Evolutionary conservation across 1,140 invertebrate species (phyloP).

Genomic region (Chionoecetes opilio): DNA sequence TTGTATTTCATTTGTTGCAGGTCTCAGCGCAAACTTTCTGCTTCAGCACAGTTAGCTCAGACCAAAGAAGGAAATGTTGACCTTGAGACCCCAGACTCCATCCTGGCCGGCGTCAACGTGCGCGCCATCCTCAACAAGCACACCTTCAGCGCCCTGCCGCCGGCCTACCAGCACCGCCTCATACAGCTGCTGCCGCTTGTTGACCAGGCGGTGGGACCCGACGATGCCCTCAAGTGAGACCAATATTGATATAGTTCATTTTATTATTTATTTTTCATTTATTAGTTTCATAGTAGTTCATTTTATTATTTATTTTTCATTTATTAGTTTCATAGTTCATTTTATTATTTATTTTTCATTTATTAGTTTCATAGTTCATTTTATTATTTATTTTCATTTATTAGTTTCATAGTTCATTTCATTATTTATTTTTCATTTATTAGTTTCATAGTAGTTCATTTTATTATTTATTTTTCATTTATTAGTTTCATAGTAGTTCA

Average conservation of each 20-base stretch:
- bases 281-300: neutral
- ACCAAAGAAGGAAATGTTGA: constrained; percentile 97
- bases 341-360: no score
- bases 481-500: no score
- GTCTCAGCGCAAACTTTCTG: constrained; percentile 90
- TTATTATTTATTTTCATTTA: no score
- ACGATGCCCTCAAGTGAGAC: constrained; percentile 82
- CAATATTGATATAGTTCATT: neutral
- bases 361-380: no score
- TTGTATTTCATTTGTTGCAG: neutral
- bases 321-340: no score
- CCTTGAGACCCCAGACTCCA: constrained; percentile 97
- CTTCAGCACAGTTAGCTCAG: constrained; percentile 95
- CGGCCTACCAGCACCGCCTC: constrained; percentile 95
- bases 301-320: neutral
- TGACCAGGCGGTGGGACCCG: constrained; percentile 87
- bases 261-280: neutral
- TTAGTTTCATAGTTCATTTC: no score
- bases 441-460: neutral
- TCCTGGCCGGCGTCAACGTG: constrained; percentile 96
- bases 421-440: no score
- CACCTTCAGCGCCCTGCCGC: constrained; percentile 94
- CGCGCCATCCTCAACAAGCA: constrained; percentile 93
- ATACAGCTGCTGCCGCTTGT: constrained; percentile 95
- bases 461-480: neutral